Percentiles rank a stretch among this genome's conserved stretches.
Conservation (phyloP, 1,140 invertebrate species). For the Eciton burchellii region DNA sequence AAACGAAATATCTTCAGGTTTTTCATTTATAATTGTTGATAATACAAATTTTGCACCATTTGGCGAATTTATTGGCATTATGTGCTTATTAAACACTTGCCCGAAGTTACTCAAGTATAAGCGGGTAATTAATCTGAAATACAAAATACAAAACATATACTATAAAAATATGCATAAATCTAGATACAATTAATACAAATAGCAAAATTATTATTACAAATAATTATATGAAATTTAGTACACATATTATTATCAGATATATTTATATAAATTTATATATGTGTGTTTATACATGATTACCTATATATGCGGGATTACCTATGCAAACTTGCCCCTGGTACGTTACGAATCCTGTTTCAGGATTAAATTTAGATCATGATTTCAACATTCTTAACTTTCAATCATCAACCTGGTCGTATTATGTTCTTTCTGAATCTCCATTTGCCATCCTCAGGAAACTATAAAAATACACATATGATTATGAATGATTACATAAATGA, state of each 20-base stretch:
- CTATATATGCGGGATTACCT: conserved; percentile 56
- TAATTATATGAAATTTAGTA: conserved; percentile 3
- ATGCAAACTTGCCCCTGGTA: conserved; percentile 52
- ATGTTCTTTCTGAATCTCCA: conserved; percentile 64
- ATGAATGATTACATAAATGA: conserved; percentile 4
- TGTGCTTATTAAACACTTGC: conserved; percentile 53
- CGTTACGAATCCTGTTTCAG: conserved; percentile 25
- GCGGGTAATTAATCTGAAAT: conserved; percentile 70
- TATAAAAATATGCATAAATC: conserved; percentile 26
- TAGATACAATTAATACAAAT: conserved; percentile 13
- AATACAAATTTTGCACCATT: conserved; percentile 60
- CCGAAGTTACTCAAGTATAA: conserved; percentile 46
- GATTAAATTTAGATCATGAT: conserved; percentile 19
- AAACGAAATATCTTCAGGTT: conserved; percentile 53
- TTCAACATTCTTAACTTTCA: conserved; percentile 52
- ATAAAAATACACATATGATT: conserved; percentile 52
- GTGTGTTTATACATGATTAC: conserved; percentile 3
- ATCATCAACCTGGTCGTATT: conserved; percentile 54
- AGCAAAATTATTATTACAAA: neutral
- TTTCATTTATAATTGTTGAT: conserved; percentile 39
- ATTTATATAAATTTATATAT: neutral
- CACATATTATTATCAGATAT: neutral
- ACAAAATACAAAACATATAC: conserved; percentile 28
- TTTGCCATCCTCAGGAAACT: conserved; percentile 59
- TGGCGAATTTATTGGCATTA: conserved; percentile 73